These are phyloP conservation scores for Adineta ricciae DNA, from an alignment of 2,888 invertebrate genomes.

Conservation along the genomic window DNA sequence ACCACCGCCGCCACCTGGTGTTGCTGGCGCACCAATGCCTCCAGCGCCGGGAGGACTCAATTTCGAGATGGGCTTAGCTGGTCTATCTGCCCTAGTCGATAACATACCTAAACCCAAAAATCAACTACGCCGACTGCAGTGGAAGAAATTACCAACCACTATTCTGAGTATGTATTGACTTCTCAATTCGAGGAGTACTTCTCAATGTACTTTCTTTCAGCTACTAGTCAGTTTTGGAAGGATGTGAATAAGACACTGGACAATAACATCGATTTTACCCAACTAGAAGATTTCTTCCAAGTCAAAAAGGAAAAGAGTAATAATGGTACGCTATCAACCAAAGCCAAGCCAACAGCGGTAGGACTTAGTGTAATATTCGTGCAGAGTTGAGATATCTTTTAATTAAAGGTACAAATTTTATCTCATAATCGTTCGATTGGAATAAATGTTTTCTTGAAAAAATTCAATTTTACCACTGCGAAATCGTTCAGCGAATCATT, in stretches of 20 bases:
- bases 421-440: background rate
- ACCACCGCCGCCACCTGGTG: too few relatives aligned
- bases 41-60: background rate
- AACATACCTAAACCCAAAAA: background rate
- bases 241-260: background rate
- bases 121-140: background rate
- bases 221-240: background rate
- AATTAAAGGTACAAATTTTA: background rate
- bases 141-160: background rate
- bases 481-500: too few relatives aligned
- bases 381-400: background rate
- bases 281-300: background rate
- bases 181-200: background rate
- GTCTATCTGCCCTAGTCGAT: background rate
- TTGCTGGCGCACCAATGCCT: background rate
- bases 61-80: too few relatives aligned
- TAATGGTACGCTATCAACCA: background rate
- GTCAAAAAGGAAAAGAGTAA: background rate
- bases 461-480: background rate
- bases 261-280: background rate
- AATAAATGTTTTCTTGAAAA: slow-evolving; percentile 6
- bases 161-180: background rate
- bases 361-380: background rate
- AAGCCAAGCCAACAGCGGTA: background rate
- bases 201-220: background rate